These are phyloP conservation scores for Ptychodera flava DNA, from an alignment of 35 echinoderm and acorn worm species.

Conservation along the genomic window DNA sequence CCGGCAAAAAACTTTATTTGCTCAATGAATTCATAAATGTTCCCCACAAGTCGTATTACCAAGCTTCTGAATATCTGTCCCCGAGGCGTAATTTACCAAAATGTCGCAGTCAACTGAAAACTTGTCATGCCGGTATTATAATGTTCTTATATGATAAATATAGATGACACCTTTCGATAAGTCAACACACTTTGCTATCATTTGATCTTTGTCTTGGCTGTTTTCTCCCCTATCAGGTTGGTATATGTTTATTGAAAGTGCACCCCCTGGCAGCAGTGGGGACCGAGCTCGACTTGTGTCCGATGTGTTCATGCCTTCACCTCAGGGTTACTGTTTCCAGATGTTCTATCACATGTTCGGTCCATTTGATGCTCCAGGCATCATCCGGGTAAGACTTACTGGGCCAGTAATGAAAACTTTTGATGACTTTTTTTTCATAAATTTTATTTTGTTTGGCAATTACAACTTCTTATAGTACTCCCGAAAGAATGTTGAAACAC, in stretches of 20 bases:
- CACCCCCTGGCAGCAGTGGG: not conserved
- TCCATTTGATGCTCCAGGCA: not conserved
- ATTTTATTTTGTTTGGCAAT: too few relatives aligned
- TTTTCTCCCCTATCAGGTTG: slow-evolving; percentile 40
- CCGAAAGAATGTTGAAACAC: too few relatives aligned
- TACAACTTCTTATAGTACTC: too few relatives aligned
- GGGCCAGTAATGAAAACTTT: too few relatives aligned
- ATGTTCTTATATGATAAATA: not conserved
- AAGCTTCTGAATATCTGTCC: too few relatives aligned
- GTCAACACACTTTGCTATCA: not conserved
- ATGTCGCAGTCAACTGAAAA: too few relatives aligned
- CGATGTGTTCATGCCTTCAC: slow-evolving; percentile 27
- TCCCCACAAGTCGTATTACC: too few relatives aligned
- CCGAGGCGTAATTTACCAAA: too few relatives aligned
- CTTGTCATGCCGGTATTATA: not conserved
- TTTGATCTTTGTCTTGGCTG: not conserved
- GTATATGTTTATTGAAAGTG: slow-evolving; percentile 64
- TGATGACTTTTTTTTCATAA: too few relatives aligned
- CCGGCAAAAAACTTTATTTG: too few relatives aligned
- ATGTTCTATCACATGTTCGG: slow-evolving; percentile 96
- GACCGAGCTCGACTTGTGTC: slow-evolving; percentile 43
- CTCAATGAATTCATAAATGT: too few relatives aligned
- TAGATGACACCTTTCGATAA: not conserved
- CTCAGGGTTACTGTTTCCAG: slow-evolving; percentile 52
- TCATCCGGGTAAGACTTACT: not conserved